A percentile compares a stretch with the other conserved stretches of the same genome.
Conservation (phyloP, 2,888 invertebrate species). For the Drosophila paranaensis region DNA sequence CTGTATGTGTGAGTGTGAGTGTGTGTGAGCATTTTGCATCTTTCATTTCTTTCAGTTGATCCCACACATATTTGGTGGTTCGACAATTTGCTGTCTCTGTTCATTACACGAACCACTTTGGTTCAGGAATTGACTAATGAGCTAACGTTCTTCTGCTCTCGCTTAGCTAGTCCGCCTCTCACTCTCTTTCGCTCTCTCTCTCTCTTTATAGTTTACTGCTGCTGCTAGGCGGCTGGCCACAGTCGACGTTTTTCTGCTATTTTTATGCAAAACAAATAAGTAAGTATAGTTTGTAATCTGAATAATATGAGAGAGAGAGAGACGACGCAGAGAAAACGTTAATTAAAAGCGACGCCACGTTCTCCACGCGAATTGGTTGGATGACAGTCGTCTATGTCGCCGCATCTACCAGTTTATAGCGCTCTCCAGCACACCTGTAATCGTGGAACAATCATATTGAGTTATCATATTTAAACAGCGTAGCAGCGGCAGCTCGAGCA, state of each 20-base stretch:
- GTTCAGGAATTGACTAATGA: constrained; percentile 74
- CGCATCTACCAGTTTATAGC: constrained; percentile 53
- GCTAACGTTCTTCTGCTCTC: constrained; percentile 49
- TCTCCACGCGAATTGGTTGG: constrained; percentile 17
- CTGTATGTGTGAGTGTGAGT: not conserved
- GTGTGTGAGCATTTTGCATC: constrained; percentile 43
- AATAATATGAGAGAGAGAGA: constrained; percentile 58
- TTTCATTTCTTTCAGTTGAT: constrained; percentile 70
- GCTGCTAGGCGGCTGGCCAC: constrained; percentile 6
- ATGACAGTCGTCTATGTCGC: constrained; percentile 31
- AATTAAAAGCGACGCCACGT: constrained; percentile 61
- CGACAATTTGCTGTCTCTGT: constrained; percentile 71
- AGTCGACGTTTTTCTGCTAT: constrained; percentile 55
- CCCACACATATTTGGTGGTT: constrained; percentile 69
- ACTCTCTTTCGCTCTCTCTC: constrained; percentile 19
- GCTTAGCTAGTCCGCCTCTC: constrained; percentile 16
- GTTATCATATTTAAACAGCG: constrained; percentile 69
- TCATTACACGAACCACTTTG: constrained; percentile 71
- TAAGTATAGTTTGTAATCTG: constrained; percentile 75
- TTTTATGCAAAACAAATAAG: constrained; percentile 75
- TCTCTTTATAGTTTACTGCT: constrained; percentile 11
- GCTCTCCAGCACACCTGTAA: constrained; percentile 66
- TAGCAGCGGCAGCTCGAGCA: constrained; percentile 13
- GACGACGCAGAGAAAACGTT: constrained; percentile 48
- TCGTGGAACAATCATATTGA: constrained; percentile 70